A percentile compares a stretch with the other conserved stretches of the same genome.
phyloP scores from a whole-genome alignment of 2,888 invertebrate genomes.

The Raillietiella orientalis region DNA sequence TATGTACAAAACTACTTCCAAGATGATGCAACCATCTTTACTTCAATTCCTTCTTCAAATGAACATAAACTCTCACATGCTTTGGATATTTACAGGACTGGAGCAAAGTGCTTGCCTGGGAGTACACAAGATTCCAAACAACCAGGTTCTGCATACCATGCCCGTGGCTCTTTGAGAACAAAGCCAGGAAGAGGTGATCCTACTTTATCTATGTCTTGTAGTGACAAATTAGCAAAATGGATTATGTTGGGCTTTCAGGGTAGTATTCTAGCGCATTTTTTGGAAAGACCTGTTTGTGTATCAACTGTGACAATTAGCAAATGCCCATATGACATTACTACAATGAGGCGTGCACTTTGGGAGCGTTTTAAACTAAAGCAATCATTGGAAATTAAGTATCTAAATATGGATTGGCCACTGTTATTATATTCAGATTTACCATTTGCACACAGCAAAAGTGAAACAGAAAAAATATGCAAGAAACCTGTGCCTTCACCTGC shows the following conservation, averaged over 20 bases:
- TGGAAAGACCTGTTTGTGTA: slow-evolving; percentile 31
- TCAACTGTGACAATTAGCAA: slow-evolving; percentile 31
- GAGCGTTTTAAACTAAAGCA: slow-evolving; percentile 7
- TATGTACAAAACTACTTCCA: not conserved
- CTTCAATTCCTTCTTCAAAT: not conserved
- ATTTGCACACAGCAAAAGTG: not conserved
- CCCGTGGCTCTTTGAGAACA: slow-evolving; percentile 32
- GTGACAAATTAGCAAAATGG: slow-evolving; percentile 78
- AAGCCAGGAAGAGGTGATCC: slow-evolving; percentile 72
- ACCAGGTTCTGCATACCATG: slow-evolving; percentile 27
- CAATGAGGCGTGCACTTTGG: slow-evolving; percentile 21
- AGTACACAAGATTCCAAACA: slow-evolving; percentile 22
- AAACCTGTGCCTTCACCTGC: slow-evolving; percentile 19
- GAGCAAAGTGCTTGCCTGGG: slow-evolving; percentile 37
- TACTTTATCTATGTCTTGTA: slow-evolving; percentile 66
- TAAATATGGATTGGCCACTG: not conserved
- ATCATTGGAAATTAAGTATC: not conserved
- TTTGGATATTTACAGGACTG: slow-evolving; percentile 34
- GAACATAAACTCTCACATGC: not conserved
- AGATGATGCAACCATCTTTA: not conserved
- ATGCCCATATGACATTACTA: slow-evolving; percentile 23
- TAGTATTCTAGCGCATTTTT: slow-evolving; percentile 30
- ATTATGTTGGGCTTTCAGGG: slow-evolving; percentile 51
- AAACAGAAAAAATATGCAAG: not conserved
- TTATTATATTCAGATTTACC: too few species aligned